phyloP scores from a whole-genome alignment of 2,888 invertebrate genomes.

The Macaria liturata region DNA sequence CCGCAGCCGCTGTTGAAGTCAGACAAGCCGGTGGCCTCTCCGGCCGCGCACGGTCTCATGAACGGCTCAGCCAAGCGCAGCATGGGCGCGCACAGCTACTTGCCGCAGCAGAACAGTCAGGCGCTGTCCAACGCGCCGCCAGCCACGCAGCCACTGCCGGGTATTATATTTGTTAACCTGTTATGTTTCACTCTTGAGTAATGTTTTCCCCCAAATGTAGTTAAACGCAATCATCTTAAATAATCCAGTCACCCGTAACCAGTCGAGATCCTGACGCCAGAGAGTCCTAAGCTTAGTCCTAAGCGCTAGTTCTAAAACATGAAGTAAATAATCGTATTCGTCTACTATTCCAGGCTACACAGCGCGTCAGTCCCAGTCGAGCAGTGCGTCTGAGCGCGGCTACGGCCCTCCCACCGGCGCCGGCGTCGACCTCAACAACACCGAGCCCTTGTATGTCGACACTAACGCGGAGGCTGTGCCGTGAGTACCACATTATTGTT shows the following conservation, averaged over 20 bases:
- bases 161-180: slow-evolving; percentile 45
- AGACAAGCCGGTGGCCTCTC: slow-evolving; percentile 87
- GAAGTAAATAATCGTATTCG: neutral
- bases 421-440: slow-evolving; percentile 80
- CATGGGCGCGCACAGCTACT: slow-evolving; percentile 88
- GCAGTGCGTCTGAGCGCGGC: slow-evolving; percentile 68
- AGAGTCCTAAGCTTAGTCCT: too few relatives aligned
- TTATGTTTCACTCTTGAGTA: too few relatives aligned
- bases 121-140: slow-evolving; percentile 77
- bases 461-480: slow-evolving; percentile 93
- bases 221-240: too few relatives aligned
- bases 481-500: slow-evolving; percentile 80
- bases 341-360: slow-evolving; percentile 55
- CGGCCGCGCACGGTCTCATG: slow-evolving; percentile 91
- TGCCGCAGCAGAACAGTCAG: slow-evolving; percentile 84
- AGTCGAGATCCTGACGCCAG: too few relatives aligned
- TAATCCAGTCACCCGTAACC: too few relatives aligned
- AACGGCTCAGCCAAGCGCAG: slow-evolving; percentile 87
- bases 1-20: slow-evolving; percentile 44
- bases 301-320: too few relatives aligned
- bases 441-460: slow-evolving; percentile 93
- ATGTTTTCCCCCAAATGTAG: too few relatives aligned
- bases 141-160: slow-evolving; percentile 79
- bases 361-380: slow-evolving; percentile 55
- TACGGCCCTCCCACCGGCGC: slow-evolving; percentile 69